Evolutionary conservation across 2,113 vertebrate species (phyloP).

Genomic region (Ochotona princeps): DNA sequence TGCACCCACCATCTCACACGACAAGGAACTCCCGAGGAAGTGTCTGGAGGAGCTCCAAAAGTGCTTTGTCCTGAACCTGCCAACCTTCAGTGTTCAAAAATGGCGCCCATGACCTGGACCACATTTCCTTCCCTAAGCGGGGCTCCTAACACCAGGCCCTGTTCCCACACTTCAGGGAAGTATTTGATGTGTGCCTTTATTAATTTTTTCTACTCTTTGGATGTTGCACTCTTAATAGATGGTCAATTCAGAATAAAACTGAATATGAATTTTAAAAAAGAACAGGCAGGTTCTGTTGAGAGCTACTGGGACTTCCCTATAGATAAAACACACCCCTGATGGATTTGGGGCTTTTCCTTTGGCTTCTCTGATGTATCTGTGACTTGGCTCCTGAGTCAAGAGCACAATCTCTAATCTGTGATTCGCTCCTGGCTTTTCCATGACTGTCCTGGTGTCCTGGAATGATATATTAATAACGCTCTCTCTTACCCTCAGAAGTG

Average conservation of each 20-base stretch:
- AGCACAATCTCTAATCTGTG: neutral
- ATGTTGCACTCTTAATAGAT: constrained; percentile 65
- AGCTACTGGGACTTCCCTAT: neutral
- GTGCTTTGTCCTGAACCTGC: constrained; percentile 96
- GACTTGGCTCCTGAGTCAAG: neutral
- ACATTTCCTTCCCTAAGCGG: constrained; percentile 85
- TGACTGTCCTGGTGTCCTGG: neutral
- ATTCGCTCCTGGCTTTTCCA: neutral
- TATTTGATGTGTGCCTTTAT: constrained; percentile 70
- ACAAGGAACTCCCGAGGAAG: constrained; percentile 96
- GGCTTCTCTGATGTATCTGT: neutral
- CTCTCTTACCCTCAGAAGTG: neutral
- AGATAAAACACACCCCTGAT: neutral
- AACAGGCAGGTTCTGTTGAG: neutral
- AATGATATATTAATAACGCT: neutral
- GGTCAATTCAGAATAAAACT: constrained; percentile 68
- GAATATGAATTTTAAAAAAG: neutral
- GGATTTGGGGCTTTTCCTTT: neutral
- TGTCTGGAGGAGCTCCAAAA: constrained; percentile 96
- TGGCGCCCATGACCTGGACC: constrained; percentile 96
- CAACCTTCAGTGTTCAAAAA: constrained; percentile 95
- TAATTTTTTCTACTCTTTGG: constrained; percentile 80
- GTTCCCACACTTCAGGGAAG: constrained; percentile 50
- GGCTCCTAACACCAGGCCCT: constrained; percentile 78
- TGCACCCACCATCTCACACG: constrained; percentile 94